Evolutionary conservation across 2,888 invertebrate species (phyloP).

Genomic region (Tetranychus truncatus): DNA sequence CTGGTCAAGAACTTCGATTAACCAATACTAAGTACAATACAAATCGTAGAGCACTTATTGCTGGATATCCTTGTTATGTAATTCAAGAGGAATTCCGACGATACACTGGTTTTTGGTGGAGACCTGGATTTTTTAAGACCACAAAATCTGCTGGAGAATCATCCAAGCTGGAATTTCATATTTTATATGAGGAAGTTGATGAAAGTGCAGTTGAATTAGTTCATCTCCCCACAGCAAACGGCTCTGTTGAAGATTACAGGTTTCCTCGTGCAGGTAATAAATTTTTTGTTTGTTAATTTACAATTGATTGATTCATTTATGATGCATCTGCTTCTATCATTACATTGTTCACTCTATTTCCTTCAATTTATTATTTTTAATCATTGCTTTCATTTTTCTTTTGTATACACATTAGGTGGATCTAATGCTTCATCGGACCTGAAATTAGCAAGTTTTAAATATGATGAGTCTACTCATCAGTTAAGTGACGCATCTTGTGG

Average conservation of each 20-base stretch:
- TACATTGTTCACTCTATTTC: neutral
- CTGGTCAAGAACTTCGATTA: constrained; percentile 33
- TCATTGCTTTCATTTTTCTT: neutral
- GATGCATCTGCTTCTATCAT: neutral
- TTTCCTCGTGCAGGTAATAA: constrained; percentile 34
- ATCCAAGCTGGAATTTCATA: constrained; percentile 29
- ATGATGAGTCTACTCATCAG: constrained; percentile 30
- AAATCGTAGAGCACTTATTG: constrained; percentile 31
- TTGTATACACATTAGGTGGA: constrained; percentile 42
- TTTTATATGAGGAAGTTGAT: constrained; percentile 42
- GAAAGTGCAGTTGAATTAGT: constrained; percentile 68
- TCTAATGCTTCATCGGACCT: constrained; percentile 73
- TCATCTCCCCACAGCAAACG: constrained; percentile 64
- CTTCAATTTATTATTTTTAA: neutral
- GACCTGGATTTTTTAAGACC: constrained; percentile 44
- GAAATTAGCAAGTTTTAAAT: constrained; percentile 48
- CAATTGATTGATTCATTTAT: neutral
- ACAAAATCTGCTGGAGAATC: neutral
- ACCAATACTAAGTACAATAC: constrained; percentile 21
- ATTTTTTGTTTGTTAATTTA: neutral
- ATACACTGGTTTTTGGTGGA: constrained; percentile 98
- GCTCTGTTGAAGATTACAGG: constrained; percentile 42
- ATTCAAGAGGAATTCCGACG: constrained; percentile 95
- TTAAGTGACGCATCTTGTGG: neutral
- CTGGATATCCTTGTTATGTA: constrained; percentile 92